Conservation (phyloP, 2,113 vertebrate genomes). For the Cottus gobio region DNA sequence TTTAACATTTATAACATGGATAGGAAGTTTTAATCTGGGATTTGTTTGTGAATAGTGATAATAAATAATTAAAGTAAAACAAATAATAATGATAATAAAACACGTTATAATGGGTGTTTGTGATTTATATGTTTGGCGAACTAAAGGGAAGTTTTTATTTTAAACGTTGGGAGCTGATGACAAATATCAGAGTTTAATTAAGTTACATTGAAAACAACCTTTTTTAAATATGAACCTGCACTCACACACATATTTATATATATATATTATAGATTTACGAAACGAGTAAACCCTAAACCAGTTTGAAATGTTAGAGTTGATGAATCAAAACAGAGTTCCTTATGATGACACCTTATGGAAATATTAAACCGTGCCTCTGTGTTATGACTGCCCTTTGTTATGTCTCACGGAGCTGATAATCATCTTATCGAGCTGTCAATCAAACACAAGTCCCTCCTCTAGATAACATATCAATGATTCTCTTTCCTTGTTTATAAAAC, state of each 20-base stretch:
- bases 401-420: neutral
- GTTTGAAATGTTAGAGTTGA: neutral
- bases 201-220: neutral
- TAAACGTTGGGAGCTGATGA: neutral
- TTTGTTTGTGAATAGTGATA: neutral
- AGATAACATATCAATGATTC: neutral
- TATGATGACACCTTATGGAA: neutral
- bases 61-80: neutral
- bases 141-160: neutral
- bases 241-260: neutral
- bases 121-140: neutral
- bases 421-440: neutral
- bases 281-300: neutral
- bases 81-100: neutral
- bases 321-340: neutral
- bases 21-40: neutral
- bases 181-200: neutral
- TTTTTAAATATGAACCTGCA: neutral
- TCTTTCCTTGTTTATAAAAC: neutral
- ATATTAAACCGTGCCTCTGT: neutral
- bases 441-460: neutral
- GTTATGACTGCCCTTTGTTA: conserved; percentile 9
- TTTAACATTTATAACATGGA: neutral
- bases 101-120: neutral
- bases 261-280: too few species aligned